Base-by-base conservation (phyloP, 2,797 vertebrate species). In the Fistularia commersonii region DNA sequence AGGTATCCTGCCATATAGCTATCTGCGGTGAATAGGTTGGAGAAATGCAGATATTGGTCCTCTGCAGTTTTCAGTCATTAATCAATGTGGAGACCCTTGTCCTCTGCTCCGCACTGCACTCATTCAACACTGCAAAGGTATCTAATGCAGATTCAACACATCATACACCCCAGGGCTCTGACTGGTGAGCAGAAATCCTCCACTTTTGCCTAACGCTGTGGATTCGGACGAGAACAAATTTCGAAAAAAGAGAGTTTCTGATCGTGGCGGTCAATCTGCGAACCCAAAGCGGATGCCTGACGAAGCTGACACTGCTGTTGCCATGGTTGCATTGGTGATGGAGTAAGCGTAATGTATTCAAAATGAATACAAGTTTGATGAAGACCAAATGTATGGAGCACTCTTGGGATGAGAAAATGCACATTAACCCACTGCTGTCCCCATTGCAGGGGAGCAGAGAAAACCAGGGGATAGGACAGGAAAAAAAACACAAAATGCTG, bases 21-120 rank as follows among this genome's bases (percentile, higher is more conserved):
- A 74, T 47, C 36, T 48, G 51, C 36, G 58, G 41, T 45, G 52
- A 69, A 72, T 69, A 72, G 75, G 72, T 77, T 11, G 45, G 59
- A 61, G 54, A 61, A 54, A 72, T 53, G 53, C 56, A 76, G 57
- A 57, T 45, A 49, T 58, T 50, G 68, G 57, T 66, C 50, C 59
- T 77, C 55, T 61, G 64, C 62, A 74, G 81, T 69, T 77, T 77
- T 57, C 57, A 58, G 77, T 69, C 85, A 88, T 86, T 87, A 88
- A 87, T 88, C 82, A 85, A 68, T 41, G 57, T 57, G 45, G 48
- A 60, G 73, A 79, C 77, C 80, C 55, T 53, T 49, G 39, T 58
- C 54, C 53, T 57, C 51, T 52, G 48, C 69, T 61, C 71, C 53
- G 54, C 60, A 57, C 58, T 52, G 32, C 54, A 66, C 54, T 50